Base-by-base conservation (phyloP, 2,797 vertebrate genomes). In the Adelosebastes latens region DNA sequence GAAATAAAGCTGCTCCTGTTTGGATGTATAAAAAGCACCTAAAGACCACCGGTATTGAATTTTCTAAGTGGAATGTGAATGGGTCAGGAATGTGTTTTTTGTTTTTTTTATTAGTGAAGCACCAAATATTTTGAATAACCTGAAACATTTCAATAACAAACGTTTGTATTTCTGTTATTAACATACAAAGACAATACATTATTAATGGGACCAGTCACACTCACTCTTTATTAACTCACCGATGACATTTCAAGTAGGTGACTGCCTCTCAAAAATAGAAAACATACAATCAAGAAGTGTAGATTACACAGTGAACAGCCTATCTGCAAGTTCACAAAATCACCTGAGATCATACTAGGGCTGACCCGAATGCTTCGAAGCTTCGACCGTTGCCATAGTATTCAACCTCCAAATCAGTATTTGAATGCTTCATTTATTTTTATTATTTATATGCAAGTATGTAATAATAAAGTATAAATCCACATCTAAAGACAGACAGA, bases 271-370 rank as follows among this genome's bases (percentile, higher is more conserved):
- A 59, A 27, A 14, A 69, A 58, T 34, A 69, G 49, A 79, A 82
- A 74, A 80, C 31, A 75, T 59, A 72, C 55, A 84, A 66, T 73
- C 24, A 20, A 70, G 8, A 81, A 58, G n/a, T 60, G 29, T 20
- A 39, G 61, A 83, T 80, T 39, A 62, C 12, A 80, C 53, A 81
- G 29, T 75, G 63, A 73, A 75, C 58, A 66, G 27, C 39, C 49
- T 8, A 55, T 62, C 42, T 78, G 29, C 27, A 68, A 11, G 42
- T 72, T 84, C 20, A 77, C 27, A 88, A 70, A 74, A 64, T 86
- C 31, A 87, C 90, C 90, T 92, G 93, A 93, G 90, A 84, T 84
- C 34, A 69, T 11, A 80, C 32, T 46, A 46, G 42, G 42, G 42
- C 42, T 46, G 42, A 18, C 16, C 42, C 42, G 3, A 46, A 46